These are phyloP conservation scores for Clavelina lepadiformis DNA, from an alignment of 23 tunicate species.

Conservation along the genomic window DNA sequence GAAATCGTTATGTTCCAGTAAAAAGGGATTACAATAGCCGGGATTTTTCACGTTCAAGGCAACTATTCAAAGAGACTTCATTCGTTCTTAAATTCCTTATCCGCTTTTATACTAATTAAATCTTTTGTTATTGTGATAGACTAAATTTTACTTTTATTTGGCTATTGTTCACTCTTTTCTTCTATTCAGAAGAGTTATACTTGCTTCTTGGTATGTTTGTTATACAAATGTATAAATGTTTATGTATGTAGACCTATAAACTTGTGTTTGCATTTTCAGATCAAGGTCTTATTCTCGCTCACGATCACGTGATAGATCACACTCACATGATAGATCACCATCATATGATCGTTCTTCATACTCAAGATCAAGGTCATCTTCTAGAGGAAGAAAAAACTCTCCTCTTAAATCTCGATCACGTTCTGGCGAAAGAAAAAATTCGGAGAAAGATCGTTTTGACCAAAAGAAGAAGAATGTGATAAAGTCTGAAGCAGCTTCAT, in stretches of 20 bases:
- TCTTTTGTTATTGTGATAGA: neutral
- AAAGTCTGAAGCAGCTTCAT: conserved; percentile 19
- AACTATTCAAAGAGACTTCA: conserved; percentile 2
- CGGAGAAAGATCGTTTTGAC: conserved; percentile 13
- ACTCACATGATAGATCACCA: conserved; percentile 19
- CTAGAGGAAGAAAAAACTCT: conserved; percentile 1
- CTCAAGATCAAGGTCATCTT: conserved; percentile 39
- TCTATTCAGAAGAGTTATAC: too few species aligned
- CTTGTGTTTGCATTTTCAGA: neutral
- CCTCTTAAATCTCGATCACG: conserved; percentile 1
- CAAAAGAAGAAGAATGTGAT: neutral
- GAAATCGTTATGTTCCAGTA: conserved; percentile 18
- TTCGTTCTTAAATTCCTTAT: neutral
- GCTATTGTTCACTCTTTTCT: too few species aligned
- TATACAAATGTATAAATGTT: too few species aligned
- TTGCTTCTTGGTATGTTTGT: too few species aligned
- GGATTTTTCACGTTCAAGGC: conserved; percentile 37
- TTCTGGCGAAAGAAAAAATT: conserved; percentile 11
- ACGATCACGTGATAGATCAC: conserved; percentile 36
- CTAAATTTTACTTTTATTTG: neutral
- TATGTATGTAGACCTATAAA: too few species aligned
- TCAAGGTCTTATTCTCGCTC: conserved; percentile 67
- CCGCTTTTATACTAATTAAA: neutral
- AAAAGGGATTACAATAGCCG: conserved; percentile 39
- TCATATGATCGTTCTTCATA: conserved; percentile 4